Base-by-base conservation (phyloP, 1,140 invertebrate species). In the Drosophila ogumai region DNA sequence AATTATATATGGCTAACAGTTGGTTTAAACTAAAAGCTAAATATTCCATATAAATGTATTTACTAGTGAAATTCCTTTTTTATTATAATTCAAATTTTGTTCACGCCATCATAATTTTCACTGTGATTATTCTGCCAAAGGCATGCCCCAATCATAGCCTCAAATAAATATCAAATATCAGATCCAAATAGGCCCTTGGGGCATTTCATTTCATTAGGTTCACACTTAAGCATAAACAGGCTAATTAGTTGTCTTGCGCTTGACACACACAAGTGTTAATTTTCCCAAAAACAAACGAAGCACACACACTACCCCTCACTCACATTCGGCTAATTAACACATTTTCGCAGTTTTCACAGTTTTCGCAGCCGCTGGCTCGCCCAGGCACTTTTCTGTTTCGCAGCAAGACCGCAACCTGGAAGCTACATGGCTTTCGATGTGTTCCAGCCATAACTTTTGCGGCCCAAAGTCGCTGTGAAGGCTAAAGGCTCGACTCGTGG, bases 271-370 rank as follows among this genome's bases (percentile, higher is more conserved):
- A 88, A 74, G 84, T 87, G 82, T 65, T 79, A 73, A 87, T 82
- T 88, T 87, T 79, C 84, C 63, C 84, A 79, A 74, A 72, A 65
- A 56, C 43, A 65, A 58, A 55, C 28, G 19, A 49, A 40, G 10
- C 28, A 50, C 49, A 50, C 47, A 54, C 56, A 56, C 17, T 19
- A 10, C 17, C 40, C 38, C 13, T 31, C 28, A 13, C 47, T 47
- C 43, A 46, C 68, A 58, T 32, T 73, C 58, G 63, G 66, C 66
- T 87, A 84, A 88, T 88, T 77, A 79, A 80, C 81, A 88, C 79
- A 76, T 82, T 88, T 76, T 52, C 65, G 75, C 68, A 79, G 64
- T 75, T 81, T 77, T 69, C 73, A 61, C 61, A 65, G 56, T 76
- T 82, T 72, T 49, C 61, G 65, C 73, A 71, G 47, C 73, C 41